Base-by-base conservation (phyloP, 1,140 invertebrate genomes). In the Cydia splendana region DNA sequence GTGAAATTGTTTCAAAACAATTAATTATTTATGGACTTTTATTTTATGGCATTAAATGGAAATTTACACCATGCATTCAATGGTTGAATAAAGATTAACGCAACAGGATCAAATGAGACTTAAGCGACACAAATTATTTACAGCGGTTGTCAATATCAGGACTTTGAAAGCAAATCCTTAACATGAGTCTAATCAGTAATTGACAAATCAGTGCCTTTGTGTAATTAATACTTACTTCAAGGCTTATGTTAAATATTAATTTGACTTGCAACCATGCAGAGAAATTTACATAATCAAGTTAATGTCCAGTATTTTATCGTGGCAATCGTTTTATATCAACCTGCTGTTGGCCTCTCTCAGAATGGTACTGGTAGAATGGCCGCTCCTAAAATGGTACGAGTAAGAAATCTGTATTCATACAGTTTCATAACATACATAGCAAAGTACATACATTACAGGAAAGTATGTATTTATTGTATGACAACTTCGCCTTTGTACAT, bases 151-250 rank as follows among this genome's bases (percentile, higher is more conserved):
- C 34, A 74, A 75, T 76, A 77, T 77, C 30, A 85, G 84, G 84
- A 87, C 82, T 89, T 85, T 83, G 53, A 89, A 90, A 88, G 80
- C 77, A 88, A 90, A 88, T 85, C 85, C 85, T 81, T 88, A 88
- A 82, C 75, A 85, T 85, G 86, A 87, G 69, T 90, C 91, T 92
- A 92, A 91, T 92, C 87, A 88, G 83, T 92, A 92, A 92, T 92
- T 91, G 91, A 93, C 91, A 88, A 91, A 88, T 91, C 89, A 91
- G 91, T 92, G 87, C 88, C 82, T 85, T 84, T 84, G 82, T 88
- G 84, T 83, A 86, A 91, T 84, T 83, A 87, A 88, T 87, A 84
- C 81, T 84, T 87, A 86, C 15, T 71, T 77, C 79, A 80, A 73
- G 79, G 79, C 53, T 38, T 77, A 65, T 51, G 57, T 76, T 38